A percentile compares a stretch with the other conserved stretches of the same genome.
phyloP scores from a whole-genome alignment of 2,113 vertebrate species.

The Ptychochromis oligacanthus region DNA sequence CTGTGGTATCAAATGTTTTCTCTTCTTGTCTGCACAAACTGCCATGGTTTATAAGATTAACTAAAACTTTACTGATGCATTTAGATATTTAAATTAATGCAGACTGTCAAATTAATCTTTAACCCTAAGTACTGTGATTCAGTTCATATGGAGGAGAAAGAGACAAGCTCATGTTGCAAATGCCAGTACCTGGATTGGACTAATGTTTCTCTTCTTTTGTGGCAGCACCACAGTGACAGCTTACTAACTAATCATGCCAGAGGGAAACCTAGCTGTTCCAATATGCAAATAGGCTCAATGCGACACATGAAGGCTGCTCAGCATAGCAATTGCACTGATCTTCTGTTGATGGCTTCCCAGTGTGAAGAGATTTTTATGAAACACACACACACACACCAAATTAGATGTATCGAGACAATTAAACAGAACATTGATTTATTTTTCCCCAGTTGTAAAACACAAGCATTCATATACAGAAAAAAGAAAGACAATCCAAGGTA shows the following conservation, averaged over 20 bases:
- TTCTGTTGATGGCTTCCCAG: constrained; percentile 44
- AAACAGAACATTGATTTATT: constrained; percentile 4
- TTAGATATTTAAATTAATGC: constrained; percentile 2
- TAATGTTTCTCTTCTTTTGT: constrained; percentile 36
- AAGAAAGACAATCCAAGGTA: not conserved
- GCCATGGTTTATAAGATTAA: not conserved
- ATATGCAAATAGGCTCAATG: constrained; percentile 59
- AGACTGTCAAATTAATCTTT: constrained; percentile 18
- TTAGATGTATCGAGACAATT: constrained; percentile 29
- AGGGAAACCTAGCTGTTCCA: constrained; percentile 49
- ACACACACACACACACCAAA: not conserved
- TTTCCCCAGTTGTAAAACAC: not conserved
- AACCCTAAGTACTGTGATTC: not conserved
- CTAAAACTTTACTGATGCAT: not conserved
- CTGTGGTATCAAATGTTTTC: not conserved
- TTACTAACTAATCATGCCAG: constrained; percentile 50
- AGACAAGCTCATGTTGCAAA: constrained; percentile 19
- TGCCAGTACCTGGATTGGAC: constrained; percentile 36
- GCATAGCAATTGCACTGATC: constrained; percentile 50
- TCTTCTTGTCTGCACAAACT: not conserved
- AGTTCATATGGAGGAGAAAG: not conserved
- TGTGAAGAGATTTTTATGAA: not conserved
- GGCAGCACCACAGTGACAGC: constrained; percentile 15
- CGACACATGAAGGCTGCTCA: constrained; percentile 42
- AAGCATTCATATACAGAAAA: not conserved